These are phyloP conservation scores for Notolepis coatsorum DNA, from an alignment of 2,797 vertebrate genomes.

Conservation along the genomic window DNA sequence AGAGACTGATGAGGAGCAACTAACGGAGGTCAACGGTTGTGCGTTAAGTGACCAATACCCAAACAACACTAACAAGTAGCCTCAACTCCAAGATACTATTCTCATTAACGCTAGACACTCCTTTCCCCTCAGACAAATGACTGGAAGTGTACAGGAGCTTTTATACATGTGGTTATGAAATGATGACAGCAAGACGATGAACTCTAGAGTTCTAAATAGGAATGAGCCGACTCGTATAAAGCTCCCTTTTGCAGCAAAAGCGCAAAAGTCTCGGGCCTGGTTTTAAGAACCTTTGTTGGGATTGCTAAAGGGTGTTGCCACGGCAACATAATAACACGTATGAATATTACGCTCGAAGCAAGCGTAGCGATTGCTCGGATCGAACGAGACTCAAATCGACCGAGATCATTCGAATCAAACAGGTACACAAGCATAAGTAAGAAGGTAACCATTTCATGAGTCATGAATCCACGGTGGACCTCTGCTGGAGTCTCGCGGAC, in stretches of 20 bases:
- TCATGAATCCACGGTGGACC: slow-evolving; percentile 27
- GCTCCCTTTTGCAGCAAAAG: slow-evolving; percentile 8
- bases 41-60: slow-evolving; percentile 9
- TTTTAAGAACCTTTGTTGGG: slow-evolving; percentile 9
- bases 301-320: slow-evolving; percentile 27
- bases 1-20: not conserved
- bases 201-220: not conserved
- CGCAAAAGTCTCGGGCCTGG: slow-evolving; percentile 13
- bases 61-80: slow-evolving; percentile 1
- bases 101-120: slow-evolving; percentile 12
- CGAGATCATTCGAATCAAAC: slow-evolving; percentile 6
- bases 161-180: slow-evolving; percentile 17
- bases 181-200: slow-evolving; percentile 29
- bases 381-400: slow-evolving; percentile 14
- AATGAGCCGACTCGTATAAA: slow-evolving; percentile 9
- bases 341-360: slow-evolving; percentile 17
- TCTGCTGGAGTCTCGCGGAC: not conserved
- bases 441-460: slow-evolving; percentile 14
- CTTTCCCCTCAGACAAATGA: slow-evolving; percentile 6
- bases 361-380: slow-evolving; percentile 2
- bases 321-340: slow-evolving; percentile 24
- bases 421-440: slow-evolving; percentile 12
- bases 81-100: slow-evolving; percentile 16
- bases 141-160: slow-evolving; percentile 14
- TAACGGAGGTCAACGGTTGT: slow-evolving; percentile 4